A percentile compares a stretch with the other conserved stretches of the same genome.
Conservation (phyloP, 2,113 vertebrate species). For the Corythaixoides concolor region DNA sequence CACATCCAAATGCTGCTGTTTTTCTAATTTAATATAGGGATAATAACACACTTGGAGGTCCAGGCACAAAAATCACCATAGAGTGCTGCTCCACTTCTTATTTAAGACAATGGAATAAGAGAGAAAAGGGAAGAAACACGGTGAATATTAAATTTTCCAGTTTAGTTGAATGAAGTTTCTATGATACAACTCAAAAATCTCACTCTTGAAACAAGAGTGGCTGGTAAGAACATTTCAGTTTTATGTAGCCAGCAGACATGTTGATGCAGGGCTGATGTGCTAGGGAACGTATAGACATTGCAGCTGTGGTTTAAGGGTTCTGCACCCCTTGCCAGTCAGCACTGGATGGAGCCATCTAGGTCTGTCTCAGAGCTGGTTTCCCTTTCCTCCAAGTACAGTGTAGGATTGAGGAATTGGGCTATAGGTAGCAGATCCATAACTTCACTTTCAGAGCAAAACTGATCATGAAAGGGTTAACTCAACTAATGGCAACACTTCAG, state of each 20-base stretch:
- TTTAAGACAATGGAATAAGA: background rate
- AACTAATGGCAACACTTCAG: background rate
- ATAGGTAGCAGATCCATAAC: background rate
- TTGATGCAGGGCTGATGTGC: background rate
- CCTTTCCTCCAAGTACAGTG: background rate
- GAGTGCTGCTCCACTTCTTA: background rate
- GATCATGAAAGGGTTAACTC: slow-evolving; percentile 68
- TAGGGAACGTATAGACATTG: background rate
- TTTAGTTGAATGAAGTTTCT: background rate
- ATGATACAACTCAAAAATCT: background rate
- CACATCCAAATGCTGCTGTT: background rate
- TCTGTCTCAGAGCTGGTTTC: background rate
- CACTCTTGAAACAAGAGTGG: background rate
- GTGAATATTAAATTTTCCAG: background rate
- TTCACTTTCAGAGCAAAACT: slow-evolving; percentile 22
- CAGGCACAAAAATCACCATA: background rate
- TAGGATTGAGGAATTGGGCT: background rate
- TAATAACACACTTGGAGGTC: background rate
- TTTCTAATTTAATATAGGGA: background rate
- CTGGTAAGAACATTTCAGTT: background rate
- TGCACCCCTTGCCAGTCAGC: background rate
- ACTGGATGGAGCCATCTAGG: background rate
- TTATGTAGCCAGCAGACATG: background rate
- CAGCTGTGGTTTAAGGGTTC: background rate
- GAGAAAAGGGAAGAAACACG: background rate